A percentile compares a stretch with the other conserved stretches of the same genome.
phyloP scores from a whole-genome alignment of 1,140 invertebrate genomes.

The Brachionus asplanchnoidis region DNA sequence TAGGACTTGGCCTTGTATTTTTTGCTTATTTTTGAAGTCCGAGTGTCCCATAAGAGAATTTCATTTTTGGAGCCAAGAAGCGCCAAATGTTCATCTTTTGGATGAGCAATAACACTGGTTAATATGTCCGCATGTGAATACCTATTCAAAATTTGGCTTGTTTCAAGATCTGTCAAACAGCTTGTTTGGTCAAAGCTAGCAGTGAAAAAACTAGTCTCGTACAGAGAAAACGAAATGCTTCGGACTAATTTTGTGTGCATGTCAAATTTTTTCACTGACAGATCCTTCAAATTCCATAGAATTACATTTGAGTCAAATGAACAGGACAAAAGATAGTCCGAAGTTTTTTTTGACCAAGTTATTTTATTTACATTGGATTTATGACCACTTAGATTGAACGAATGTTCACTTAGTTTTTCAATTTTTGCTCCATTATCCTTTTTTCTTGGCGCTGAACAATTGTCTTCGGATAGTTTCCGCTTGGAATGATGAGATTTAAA shows the following conservation, averaged over 20 bases:
- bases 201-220: not conserved
- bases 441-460: not conserved
- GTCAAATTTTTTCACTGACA: not conserved
- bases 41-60: not conserved
- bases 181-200: conserved; percentile 24
- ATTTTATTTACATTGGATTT: not conserved
- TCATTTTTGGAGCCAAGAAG: conserved; percentile 13
- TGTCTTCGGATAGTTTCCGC: not conserved
- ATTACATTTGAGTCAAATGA: conserved; percentile 17
- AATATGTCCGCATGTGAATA: not conserved
- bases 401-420: not conserved
- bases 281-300: conserved; percentile 10
- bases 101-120: not conserved
- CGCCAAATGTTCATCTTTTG: not conserved
- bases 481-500: not conserved
- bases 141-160: not conserved
- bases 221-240: not conserved
- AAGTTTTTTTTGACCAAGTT: not conserved
- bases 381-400: not conserved
- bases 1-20: not conserved
- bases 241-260: not conserved
- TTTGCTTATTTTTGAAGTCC: not conserved
- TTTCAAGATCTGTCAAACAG: not conserved
- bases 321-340: not conserved
- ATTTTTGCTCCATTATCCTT: not conserved